A percentile compares a stretch with the other conserved stretches of the same genome.
Conservation (phyloP, 2,113 vertebrate species). For the Daubentonia madagascariensis region DNA sequence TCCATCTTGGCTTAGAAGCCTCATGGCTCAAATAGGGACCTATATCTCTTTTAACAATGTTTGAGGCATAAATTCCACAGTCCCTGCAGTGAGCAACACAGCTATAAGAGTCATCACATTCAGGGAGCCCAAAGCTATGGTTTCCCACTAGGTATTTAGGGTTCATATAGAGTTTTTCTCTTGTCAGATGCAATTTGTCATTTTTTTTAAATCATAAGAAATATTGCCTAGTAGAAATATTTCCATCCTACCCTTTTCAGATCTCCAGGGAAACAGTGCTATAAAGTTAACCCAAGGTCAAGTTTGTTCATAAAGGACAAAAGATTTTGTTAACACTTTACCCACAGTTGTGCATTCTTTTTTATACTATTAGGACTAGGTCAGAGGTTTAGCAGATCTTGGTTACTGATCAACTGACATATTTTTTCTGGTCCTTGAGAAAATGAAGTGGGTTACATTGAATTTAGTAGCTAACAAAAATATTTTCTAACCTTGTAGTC, state of each 20-base stretch:
- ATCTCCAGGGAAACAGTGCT: constrained; percentile 27
- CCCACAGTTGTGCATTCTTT: background rate
- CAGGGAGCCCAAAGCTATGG: background rate
- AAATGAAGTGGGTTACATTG: background rate
- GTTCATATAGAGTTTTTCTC: background rate
- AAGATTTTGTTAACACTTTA: background rate
- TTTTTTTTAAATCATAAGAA: background rate
- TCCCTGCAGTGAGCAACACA: background rate
- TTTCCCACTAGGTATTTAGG: background rate
- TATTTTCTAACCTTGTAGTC: background rate
- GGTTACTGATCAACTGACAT: background rate
- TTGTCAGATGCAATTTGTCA: background rate
- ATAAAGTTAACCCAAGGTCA: background rate
- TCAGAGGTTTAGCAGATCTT: background rate
- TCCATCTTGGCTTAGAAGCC: background rate
- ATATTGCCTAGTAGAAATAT: background rate
- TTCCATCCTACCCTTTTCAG: background rate
- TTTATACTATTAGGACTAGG: background rate
- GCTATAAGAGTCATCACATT: background rate
- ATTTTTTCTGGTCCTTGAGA: background rate
- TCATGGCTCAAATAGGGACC: background rate
- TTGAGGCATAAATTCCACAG: background rate
- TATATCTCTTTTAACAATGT: background rate
- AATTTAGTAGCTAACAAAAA: constrained; percentile 12
- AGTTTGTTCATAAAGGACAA: constrained; percentile 18